Percentiles rank a stretch among this genome's conserved stretches.
Evolutionary conservation across 2,888 invertebrate species (phyloP).

Genomic region (Daptonema setosum): DNA sequence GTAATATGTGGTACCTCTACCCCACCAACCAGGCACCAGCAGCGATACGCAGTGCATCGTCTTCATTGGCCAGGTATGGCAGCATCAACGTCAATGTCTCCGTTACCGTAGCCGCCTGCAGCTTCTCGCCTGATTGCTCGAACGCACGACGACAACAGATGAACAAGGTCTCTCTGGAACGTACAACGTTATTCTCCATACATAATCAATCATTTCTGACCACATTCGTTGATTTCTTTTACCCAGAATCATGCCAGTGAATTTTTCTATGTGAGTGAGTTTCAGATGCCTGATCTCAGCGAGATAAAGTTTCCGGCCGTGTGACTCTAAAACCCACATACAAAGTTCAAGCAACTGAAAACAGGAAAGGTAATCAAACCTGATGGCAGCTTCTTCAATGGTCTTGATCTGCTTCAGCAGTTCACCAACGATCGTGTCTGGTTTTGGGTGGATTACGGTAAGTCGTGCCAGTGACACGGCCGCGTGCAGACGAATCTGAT

Average conservation of each 20-base stretch:
- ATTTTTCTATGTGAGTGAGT: too few relatives aligned
- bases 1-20: too few relatives aligned
- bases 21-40: neutral
- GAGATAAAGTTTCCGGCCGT: too few relatives aligned
- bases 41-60: neutral
- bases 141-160: neutral
- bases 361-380: too few relatives aligned
- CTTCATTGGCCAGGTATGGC: too few relatives aligned
- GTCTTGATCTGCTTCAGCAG: constrained; percentile 62
- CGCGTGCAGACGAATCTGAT: constrained; percentile 66
- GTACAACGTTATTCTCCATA: neutral
- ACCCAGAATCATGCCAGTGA: too few relatives aligned
- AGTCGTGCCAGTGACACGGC: constrained; percentile 32
- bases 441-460: constrained; percentile 65
- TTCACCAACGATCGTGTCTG: constrained; percentile 82
- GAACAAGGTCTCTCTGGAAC: neutral
- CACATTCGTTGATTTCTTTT: too few relatives aligned
- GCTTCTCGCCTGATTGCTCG: neutral
- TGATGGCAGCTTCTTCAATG: constrained; percentile 56
- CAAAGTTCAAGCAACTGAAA: too few relatives aligned
- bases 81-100: too few relatives aligned
- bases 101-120: neutral
- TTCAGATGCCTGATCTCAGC: too few relatives aligned
- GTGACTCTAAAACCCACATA: too few relatives aligned
- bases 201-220: too few relatives aligned